Base-by-base conservation (phyloP, 2,888 invertebrate species). In the Tachina grossa region DNA sequence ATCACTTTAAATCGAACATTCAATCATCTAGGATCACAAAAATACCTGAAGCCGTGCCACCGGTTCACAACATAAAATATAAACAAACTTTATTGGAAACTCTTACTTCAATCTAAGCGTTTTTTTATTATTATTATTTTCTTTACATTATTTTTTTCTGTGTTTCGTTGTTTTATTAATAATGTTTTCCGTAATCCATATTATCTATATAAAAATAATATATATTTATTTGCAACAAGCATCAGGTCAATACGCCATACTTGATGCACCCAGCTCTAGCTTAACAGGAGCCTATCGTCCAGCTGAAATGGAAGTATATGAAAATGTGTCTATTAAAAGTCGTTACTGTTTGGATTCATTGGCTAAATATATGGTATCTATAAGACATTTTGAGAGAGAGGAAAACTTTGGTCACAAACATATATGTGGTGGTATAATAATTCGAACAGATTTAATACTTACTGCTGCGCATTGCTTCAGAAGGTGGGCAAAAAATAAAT, bases 401-500 rank as follows among this genome's bases (percentile, higher is more conserved):
- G 9, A 66, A 31, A 87, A 66, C 65, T 90, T 90, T 72, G 90
- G 90, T 0, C 87, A 87, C 1, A 87, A 83, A 69, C 90, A 90
- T 51, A 72, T 87, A 0, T 90, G 90, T 66, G 90, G 90, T 0
- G 90, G 90, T n/a, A 39, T 82, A 2, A 85, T 90, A 19, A 85
- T 90, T 14, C 72, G 76, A 2, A 0, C 43, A 5, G 83, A 51
- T 11, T n/a, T 41, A 2, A 74, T 90, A 19, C 19, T 90, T 0
- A 88, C 90, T 1, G 90, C 90, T 1, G 90, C 89, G 0, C 90
- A 90, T 74, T 90, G 90, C 49, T 3, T 89, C 3, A 0, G 11
- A 4, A 66, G 69, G 89, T 89, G 53, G 16, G 71, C 72, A 43
- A 8, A 47, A 31, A 41, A 31, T n/a, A 16, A 22, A 13, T 14